A percentile compares a stretch with the other conserved stretches of the same genome.
Evolutionary conservation across 2,113 vertebrate species (phyloP).

Genomic region (Arothron firmamentum): DNA sequence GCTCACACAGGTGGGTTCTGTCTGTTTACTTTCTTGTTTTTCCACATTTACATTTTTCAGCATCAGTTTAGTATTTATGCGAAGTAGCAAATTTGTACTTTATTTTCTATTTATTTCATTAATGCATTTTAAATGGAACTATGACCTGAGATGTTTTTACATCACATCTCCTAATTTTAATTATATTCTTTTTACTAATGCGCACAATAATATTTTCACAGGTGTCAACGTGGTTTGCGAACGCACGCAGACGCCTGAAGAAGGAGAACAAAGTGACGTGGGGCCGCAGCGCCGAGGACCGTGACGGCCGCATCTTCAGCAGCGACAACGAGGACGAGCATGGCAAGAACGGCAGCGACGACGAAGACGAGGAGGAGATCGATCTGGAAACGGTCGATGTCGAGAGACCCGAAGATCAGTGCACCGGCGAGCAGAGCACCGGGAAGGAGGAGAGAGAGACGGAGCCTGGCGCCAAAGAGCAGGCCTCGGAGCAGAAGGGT

Average conservation of each 20-base stretch:
- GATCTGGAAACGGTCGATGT: slow-evolving; percentile 97
- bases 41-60: too few relatives aligned
- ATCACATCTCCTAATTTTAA: too few relatives aligned
- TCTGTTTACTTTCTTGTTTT: not conserved
- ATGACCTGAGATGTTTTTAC: too few relatives aligned
- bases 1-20: slow-evolving; percentile 83
- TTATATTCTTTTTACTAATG: too few relatives aligned
- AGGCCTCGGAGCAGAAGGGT: slow-evolving; percentile 61
- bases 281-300: slow-evolving; percentile 94
- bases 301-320: slow-evolving; percentile 90
- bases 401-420: slow-evolving; percentile 88
- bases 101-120: not conserved
- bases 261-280: slow-evolving; percentile 97
- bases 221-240: slow-evolving; percentile 95
- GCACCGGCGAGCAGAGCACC: slow-evolving; percentile 75
- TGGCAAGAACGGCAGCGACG: slow-evolving; percentile 81
- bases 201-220: slow-evolving; percentile 38
- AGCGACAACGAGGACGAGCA: slow-evolving; percentile 90
- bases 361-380: slow-evolving; percentile 91
- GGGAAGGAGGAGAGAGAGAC: slow-evolving; percentile 73
- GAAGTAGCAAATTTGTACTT: too few relatives aligned
- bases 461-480: slow-evolving; percentile 71
- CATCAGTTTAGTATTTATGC: too few relatives aligned
- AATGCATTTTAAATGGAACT: not conserved
- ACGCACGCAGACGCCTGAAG: slow-evolving; percentile 87